Percentiles rank a stretch among this genome's conserved stretches.
Evolutionary conservation across 2,797 vertebrate species (phyloP).

Genomic region (Leuciscus waleckii): DNA sequence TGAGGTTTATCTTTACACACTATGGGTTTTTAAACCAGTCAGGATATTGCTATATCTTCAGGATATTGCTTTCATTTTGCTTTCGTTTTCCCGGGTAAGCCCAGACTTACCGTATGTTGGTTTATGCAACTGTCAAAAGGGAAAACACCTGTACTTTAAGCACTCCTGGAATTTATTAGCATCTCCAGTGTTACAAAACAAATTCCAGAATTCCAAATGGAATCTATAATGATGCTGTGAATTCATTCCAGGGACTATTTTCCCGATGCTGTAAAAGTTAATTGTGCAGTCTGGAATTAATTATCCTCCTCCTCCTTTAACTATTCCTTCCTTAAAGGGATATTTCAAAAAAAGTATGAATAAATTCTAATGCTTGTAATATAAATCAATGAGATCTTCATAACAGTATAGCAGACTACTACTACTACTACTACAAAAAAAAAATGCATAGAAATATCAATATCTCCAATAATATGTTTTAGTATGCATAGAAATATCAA

Average conservation of each 20-base stretch:
- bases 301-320: background rate
- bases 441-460: too few species aligned
- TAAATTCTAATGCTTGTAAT: too few species aligned
- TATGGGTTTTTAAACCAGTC: background rate
- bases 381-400: too few species aligned
- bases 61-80: background rate
- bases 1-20: constrained; percentile 15
- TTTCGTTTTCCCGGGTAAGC: background rate
- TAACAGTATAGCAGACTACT: too few species aligned
- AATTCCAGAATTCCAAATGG: background rate
- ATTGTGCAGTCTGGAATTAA: background rate
- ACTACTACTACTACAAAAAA: too few species aligned
- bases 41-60: constrained; percentile 19
- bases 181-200: background rate
- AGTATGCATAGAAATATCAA: too few species aligned
- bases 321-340: background rate
- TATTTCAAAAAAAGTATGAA: too few species aligned
- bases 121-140: background rate
- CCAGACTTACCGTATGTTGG: background rate
- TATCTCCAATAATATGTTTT: too few species aligned
- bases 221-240: background rate
- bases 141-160: constrained; percentile 1
- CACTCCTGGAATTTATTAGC: background rate
- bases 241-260: background rate
- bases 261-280: background rate